Percentiles rank a stretch among this genome's conserved stretches.
Evolutionary conservation across 2,797 vertebrate species (phyloP).

Genomic region (Monodelphis domestica): DNA sequence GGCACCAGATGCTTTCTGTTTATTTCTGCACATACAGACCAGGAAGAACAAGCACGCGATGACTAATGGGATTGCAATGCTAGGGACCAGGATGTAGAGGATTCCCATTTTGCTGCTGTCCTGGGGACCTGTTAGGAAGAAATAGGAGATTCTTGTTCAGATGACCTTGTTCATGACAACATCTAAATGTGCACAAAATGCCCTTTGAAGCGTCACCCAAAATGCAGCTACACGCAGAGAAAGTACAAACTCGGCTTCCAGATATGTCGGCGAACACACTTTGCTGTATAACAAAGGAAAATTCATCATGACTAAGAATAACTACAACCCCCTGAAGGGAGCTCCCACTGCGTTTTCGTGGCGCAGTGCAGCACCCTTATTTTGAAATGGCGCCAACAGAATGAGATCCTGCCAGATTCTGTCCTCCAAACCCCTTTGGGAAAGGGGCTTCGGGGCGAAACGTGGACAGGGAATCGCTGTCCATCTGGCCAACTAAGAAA

Average conservation of each 20-base stretch:
- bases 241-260: background rate
- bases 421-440: background rate
- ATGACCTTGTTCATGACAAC: background rate
- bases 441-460: too few species aligned
- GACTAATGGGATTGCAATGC: slow-evolving; percentile 94
- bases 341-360: background rate
- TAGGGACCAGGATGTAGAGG: slow-evolving; percentile 95
- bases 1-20: slow-evolving; percentile 91
- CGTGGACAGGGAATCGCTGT: too few species aligned
- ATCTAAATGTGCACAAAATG: background rate
- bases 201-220: too few species aligned
- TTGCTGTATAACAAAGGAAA: background rate
- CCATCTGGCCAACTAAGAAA: background rate
- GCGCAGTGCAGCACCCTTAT: background rate
- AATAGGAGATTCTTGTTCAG: background rate
- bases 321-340: background rate
- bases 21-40: slow-evolving; percentile 97
- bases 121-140: slow-evolving; percentile 86
- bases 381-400: background rate
- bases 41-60: slow-evolving; percentile 97
- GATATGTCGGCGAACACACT: background rate
- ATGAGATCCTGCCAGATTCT: background rate
- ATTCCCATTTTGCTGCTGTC: slow-evolving; percentile 95
- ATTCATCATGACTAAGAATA: background rate
- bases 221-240: background rate